phyloP scores from a whole-genome alignment of 2,113 vertebrate genomes.

The Motacilla tschutschensis region DNA sequence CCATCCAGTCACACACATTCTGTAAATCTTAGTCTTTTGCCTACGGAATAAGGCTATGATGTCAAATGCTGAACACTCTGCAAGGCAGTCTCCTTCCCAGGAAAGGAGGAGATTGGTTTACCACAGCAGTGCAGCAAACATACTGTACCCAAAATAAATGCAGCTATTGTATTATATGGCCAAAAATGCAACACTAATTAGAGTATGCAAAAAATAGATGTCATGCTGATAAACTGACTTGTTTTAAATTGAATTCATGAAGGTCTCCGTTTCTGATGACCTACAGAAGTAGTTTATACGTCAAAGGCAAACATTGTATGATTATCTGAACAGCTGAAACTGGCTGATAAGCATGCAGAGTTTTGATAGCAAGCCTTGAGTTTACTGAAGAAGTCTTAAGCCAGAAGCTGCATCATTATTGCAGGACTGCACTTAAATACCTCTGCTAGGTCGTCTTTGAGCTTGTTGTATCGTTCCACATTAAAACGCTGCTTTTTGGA shows the following conservation, averaged over 20 bases:
- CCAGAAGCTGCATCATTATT: not conserved
- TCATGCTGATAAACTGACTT: not conserved
- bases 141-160: not conserved
- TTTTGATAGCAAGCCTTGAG: not conserved
- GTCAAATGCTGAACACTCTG: not conserved
- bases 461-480: conserved; percentile 84
- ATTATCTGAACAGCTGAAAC: not conserved
- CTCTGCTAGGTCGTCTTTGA: conserved; percentile 85
- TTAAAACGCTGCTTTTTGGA: conserved; percentile 80
- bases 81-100: not conserved
- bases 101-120: not conserved
- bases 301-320: not conserved
- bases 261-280: not conserved
- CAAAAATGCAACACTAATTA: not conserved
- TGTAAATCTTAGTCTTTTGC: not conserved
- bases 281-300: not conserved
- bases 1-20: not conserved
- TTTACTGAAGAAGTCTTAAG: not conserved
- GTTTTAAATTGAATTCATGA: not conserved
- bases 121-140: not conserved
- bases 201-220: not conserved
- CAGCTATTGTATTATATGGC: not conserved
- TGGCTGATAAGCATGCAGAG: not conserved
- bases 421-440: conserved; percentile 60
- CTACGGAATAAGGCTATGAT: not conserved